Base-by-base conservation (phyloP, 1,140 invertebrate genomes). In the Maconellicoccus hirsutus region DNA sequence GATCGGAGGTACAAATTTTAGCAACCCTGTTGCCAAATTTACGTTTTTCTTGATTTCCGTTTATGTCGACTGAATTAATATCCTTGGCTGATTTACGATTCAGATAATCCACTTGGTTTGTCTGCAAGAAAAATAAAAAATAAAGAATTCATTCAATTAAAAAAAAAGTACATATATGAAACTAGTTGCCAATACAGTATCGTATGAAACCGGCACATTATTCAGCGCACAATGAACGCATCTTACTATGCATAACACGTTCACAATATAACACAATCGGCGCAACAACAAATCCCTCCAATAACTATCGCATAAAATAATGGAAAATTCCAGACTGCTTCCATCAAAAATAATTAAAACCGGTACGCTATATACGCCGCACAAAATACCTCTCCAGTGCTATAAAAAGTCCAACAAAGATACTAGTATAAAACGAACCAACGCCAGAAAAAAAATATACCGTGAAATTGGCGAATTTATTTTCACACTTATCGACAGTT, bases 281-380 rank as follows among this genome's bases (percentile, higher is more conserved):
- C 12, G 12, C 29, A 33, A 12, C 29, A 33, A 33, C 29, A 33
- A 33, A 33, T 33, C 29, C 4, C 29, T 33, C 3, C 29, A 33
- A 12, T 12, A 12, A 33, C 29, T 33, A 33, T 33, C 29, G 29
- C 42, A 16, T 52, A 52, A 52, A 52, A 52, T 52, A 52, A 52
- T 52, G 42, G 42, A 52, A 52, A 52, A 52, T 52, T 52, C 42
- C 42, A 52, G n/a, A 52, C 16, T 19, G 42, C 42, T 52, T 52
- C 42, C 42, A 52, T 52, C 42, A 16, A 52, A 52, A 52, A 52
- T 52, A 52, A 52, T 52, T 52, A 52, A 52, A 52, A 52, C 42
- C 42, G n/a, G 42, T 52, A 52, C 6, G 12, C n/a, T 3, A 14
- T 3, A 33, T n/a, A n/a, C n/a, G n/a, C n/a, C n/a, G n/a, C n/a